Evolutionary conservation across 2,888 invertebrate species (phyloP).

Genomic region (Blera fallax): DNA sequence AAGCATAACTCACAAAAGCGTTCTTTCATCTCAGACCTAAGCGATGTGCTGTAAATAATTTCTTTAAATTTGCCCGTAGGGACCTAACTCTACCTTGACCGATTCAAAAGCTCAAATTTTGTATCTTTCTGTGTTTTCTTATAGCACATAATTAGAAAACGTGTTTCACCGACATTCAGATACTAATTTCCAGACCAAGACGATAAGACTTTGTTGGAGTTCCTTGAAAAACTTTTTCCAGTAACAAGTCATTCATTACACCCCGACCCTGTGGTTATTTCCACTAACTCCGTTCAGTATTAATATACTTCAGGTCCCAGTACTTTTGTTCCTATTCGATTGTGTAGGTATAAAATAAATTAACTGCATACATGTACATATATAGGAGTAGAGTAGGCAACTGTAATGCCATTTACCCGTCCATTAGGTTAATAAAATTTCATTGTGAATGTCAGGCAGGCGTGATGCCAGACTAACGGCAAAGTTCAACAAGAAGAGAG

Average conservation of each 20-base stretch:
- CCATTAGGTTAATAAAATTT: conserved; percentile 75
- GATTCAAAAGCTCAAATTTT: too few relatives aligned
- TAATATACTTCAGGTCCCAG: conserved; percentile 9
- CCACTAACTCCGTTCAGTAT: conserved; percentile 8
- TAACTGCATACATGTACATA: conserved; percentile 41
- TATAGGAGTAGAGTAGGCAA: conserved; percentile 42
- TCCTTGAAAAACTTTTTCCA: not conserved
- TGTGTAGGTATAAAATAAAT: conserved; percentile 41
- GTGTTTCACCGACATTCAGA: too few relatives aligned
- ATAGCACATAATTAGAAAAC: too few relatives aligned
- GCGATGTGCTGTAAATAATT: too few relatives aligned
- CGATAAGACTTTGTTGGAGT: too few relatives aligned
- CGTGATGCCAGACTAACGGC: conserved; percentile 56
- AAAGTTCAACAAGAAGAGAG: conserved; percentile 47
- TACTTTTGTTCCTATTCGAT: conserved; percentile 30
- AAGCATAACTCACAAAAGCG: too few relatives aligned
- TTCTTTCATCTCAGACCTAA: too few relatives aligned
- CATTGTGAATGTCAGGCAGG: conserved; percentile 71
- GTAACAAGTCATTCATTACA: not conserved
- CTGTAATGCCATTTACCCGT: conserved; percentile 74
- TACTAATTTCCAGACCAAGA: too few relatives aligned
- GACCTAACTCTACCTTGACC: too few relatives aligned
- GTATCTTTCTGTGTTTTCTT: too few relatives aligned
- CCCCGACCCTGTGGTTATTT: not conserved
- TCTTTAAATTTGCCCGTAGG: too few relatives aligned